Conservation (phyloP, 2,113 vertebrate species). For the Gadus macrocephalus region DNA sequence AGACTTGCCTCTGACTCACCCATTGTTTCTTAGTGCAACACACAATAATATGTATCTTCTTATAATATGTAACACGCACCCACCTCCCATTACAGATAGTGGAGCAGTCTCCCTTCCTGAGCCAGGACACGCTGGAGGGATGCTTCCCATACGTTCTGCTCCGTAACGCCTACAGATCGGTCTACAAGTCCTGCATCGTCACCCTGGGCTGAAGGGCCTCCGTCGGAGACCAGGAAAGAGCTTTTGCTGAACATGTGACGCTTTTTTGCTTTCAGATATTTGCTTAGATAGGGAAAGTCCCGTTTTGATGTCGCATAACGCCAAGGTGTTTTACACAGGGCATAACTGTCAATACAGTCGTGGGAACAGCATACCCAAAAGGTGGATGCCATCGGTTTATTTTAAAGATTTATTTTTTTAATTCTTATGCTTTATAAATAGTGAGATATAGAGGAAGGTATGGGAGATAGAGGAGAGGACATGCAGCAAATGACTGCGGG, state of each 20-base stretch:
- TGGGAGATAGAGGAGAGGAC: too few species aligned
- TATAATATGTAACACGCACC: neutral
- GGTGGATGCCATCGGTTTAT: neutral
- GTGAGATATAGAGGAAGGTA: too few species aligned
- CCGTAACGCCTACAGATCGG: slow-evolving; percentile 87
- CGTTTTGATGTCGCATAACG: too few species aligned
- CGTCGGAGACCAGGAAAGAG: neutral
- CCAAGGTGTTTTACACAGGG: too few species aligned
- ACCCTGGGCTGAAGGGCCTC: slow-evolving; percentile 56
- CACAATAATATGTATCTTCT: neutral
- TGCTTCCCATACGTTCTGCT: slow-evolving; percentile 90
- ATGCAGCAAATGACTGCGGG: too few species aligned
- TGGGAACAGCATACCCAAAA: neutral
- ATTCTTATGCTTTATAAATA: too few species aligned
- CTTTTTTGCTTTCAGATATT: neutral
- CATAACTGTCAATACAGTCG: too few species aligned
- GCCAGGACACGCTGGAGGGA: slow-evolving; percentile 86
- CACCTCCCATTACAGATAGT: slow-evolving; percentile 73
- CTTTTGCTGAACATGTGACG: neutral
- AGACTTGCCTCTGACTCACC: slow-evolving; percentile 26
- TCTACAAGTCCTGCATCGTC: slow-evolving; percentile 70
- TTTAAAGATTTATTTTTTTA: too few species aligned
- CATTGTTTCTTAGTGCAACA: neutral
- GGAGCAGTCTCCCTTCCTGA: slow-evolving; percentile 86
- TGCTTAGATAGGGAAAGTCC: neutral